phyloP scores from a whole-genome alignment of 2,113 vertebrate species.

The Bettongia penicillata region DNA sequence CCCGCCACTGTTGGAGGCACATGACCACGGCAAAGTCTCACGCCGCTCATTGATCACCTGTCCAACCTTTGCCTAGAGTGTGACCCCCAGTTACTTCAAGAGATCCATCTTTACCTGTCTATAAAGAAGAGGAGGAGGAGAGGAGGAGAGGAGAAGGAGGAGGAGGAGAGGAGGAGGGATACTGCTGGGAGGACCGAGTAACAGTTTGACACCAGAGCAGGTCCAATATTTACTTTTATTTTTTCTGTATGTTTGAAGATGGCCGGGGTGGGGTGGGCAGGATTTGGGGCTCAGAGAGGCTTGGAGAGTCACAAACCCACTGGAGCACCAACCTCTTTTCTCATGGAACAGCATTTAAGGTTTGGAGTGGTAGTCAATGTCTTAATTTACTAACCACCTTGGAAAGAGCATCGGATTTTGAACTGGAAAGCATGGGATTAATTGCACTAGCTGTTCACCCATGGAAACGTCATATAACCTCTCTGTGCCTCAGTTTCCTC shows the following conservation, averaged over 20 bases:
- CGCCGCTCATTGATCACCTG: conserved; percentile 93
- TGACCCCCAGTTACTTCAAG: conserved; percentile 89
- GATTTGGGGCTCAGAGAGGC: conserved; percentile 20
- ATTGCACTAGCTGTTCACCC: neutral
- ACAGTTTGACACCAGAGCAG: conserved; percentile 91
- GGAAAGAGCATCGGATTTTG: neutral
- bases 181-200: conserved; percentile 87
- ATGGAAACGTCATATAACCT: neutral
- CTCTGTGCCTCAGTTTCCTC: neutral
- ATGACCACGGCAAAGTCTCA: conserved; percentile 94
- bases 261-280: neutral
- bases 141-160: conserved; percentile 75
- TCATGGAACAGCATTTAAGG: neutral
- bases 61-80: conserved; percentile 94
- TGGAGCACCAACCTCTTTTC: neutral
- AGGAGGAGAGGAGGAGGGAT: conserved; percentile 87
- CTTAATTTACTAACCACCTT: neutral
- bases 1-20: conserved; percentile 95
- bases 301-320: neutral
- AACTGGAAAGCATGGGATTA: neutral
- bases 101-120: conserved; percentile 89
- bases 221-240: conserved; percentile 85
- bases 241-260: conserved; percentile 75
- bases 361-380: neutral
- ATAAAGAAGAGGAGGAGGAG: conserved; percentile 89